Evolutionary conservation across 2,797 vertebrate species (phyloP), one percentile per base, ranked within the genome.

Genomic region (Xiphorhynchus erythropygius): DNA sequence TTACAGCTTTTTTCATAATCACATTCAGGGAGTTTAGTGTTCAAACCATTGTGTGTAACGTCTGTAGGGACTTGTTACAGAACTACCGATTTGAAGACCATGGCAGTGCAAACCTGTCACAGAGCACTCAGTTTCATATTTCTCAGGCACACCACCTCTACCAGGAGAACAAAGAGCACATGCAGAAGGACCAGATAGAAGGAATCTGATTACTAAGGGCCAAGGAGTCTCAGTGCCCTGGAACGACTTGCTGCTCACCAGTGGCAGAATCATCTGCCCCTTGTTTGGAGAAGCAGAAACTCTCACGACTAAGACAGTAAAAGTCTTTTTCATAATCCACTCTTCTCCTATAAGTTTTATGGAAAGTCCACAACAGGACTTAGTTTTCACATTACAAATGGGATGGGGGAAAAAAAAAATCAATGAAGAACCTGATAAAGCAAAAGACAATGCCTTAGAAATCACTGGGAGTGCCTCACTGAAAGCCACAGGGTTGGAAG

Each of bases 361-460:
- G 65, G 70, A 49, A 79, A 84, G 46, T 68, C 53, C 49, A 60
- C n/a, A 39, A 55, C 30, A 84, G 50, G 70, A 71, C 81, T 88
- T 78, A 47, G 5, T 80, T 94, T 90, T 79, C 33, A 42, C 28
- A 11, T 67, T 65, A 84, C 13, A 81, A 87, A 71, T 7, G 7
- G 18, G 28, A 44, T 56, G 21, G 5, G 4, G 1, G 21, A 18
- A 68, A 81, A 53, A n/a, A 56, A 44, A 15, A 79, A 56, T 39
- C 18, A 37, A 27, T 15, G 8, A 75, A 80, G 35, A 68, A 78
- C 7, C 53, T 83, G 53, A 89, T 80, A 82, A 90, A 47, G 37
- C 37, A 90, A 74, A 84, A 60, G 46, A 65, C 33, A 62, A 92
- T 85, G 78, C 68, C 55, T 80, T 71, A 89, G 87, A 93, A 94